Base-by-base conservation (phyloP, 2,797 vertebrate species). In the Limosa lapponica region DNA sequence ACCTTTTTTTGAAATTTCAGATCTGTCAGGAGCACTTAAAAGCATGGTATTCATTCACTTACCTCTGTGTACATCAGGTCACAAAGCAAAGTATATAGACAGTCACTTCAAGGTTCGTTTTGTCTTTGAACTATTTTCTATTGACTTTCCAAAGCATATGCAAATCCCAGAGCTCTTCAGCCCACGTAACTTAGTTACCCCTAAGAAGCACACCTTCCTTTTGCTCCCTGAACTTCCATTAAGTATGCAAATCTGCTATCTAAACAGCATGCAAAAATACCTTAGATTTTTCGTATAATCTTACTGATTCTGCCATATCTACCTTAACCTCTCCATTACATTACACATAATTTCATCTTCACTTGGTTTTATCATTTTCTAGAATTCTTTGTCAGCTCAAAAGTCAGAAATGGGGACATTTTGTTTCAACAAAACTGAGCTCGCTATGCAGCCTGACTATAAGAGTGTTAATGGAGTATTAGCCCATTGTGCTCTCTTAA, bases 241-340 rank as follows among this genome's bases (percentile, higher is more conserved):
- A 91, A 41, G 59, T 58, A 89, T 51, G 66, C 27, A 89, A 87
- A 82, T 74, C 65, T 82, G 62, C 78, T 87, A 24, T 64, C 41
- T 78, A 55, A 90, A 66, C 37, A 89, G 49, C 58, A 87, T 52
- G 16, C 44, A 86, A 69, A 90, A 55, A 37, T 24, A 41, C 20
- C 27, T 73, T 28, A 19, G 22, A 72, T 73, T 84, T 94, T 82
- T 88, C 37, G 49, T 39, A 30, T 34, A 46, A 55, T 71, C 39
- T 72, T 66, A 80, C 61, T 46, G 66, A 87, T 71, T 71, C 32
- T 91, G 30, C 36, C 54, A 79, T 25, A 65, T n/a, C 36, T 37
- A 67, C 54, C 22, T 75, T 83, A 70, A 61, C 55, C 43, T 77
- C 48, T 73, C n/a, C 32, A 32, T 70, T 39, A 57, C 34, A 59